Base-by-base conservation (phyloP, 2,797 vertebrate species). In the Pangasius macronema region DNA sequence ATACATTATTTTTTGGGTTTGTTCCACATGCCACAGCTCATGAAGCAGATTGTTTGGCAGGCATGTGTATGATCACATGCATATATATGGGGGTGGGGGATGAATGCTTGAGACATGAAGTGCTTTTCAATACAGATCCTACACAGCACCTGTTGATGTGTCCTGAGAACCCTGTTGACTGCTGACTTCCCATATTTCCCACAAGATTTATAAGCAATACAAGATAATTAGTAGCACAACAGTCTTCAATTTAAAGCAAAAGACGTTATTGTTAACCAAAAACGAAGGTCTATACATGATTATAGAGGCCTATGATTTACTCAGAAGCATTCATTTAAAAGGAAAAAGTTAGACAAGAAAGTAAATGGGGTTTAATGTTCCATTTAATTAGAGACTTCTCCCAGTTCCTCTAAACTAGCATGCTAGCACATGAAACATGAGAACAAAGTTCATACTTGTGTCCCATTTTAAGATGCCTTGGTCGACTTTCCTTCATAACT, bases 181-280 rank as follows among this genome's bases (percentile, higher is more conserved):
- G 76, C 51, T 30, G 36, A 16, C 55, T 63, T 49, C 55, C 3
- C n/a, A 33, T 18, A 30, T 51, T 53, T 77, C 51, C 75, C 49
- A 51, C 75, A 22, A 55, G 42, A 39, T 86, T 55, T 80, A 59
- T 33, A 68, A 83, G 83, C 51, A 77, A 67, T 61, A 57, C 10
- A 10, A 84, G 84, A 67, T 76, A 33, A 88, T 84, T 57, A 85
- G n/a, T 36, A 84, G 84, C 79, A 30, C 33, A 20, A 8, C 16
- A 85, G 16, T 14, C 33, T 14, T 85, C 7, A 20, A 46, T 63
- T 70, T 75, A 85, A 57, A 53, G 33, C 30, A 46, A 82, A 42
- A 86, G 1, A 57, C 5, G 16, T 85, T 76, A 59, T 81, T 61
- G 16, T 85, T 24, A 82, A 42, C 57, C 30, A 36, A 59, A 55